Evolutionary conservation across 2,888 invertebrate species (phyloP).

Genomic region (Lithophane semibrunnea): DNA sequence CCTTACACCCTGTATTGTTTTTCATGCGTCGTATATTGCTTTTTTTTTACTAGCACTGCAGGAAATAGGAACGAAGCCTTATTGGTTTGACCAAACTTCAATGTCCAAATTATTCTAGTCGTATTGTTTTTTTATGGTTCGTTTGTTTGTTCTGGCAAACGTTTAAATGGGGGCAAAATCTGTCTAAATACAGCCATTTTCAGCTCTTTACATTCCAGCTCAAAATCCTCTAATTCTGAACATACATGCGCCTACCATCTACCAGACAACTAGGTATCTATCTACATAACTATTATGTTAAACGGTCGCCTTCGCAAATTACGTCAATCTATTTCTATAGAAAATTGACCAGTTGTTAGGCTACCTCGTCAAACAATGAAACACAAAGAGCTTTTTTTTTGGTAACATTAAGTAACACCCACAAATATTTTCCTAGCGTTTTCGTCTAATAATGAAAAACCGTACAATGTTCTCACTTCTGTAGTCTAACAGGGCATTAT

Average conservation of each 20-base stretch:
- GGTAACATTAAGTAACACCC: constrained; percentile 11
- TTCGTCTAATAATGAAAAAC: constrained; percentile 25
- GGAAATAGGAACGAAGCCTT: no score
- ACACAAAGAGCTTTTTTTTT: constrained; percentile 9
- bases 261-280: background rate
- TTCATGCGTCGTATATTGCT: no score
- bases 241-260: background rate
- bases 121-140: background rate
- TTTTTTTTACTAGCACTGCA: no score
- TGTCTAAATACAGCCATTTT: background rate
- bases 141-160: background rate
- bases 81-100: background rate
- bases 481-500: constrained; percentile 37
- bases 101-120: background rate
- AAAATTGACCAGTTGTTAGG: constrained; percentile 13
- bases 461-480: constrained; percentile 28
- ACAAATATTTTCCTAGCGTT: constrained; percentile 25
- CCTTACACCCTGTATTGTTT: no score
- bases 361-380: constrained; percentile 13
- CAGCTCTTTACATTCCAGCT: no score
- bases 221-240: background rate
- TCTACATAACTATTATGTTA: background rate
- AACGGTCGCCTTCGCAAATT: background rate
- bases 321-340: background rate
- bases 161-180: background rate